A percentile compares a stretch with the other conserved stretches of the same genome.
Evolutionary conservation across 2,797 vertebrate genomes (phyloP).

Genomic region (Tiaroga cobitis): DNA sequence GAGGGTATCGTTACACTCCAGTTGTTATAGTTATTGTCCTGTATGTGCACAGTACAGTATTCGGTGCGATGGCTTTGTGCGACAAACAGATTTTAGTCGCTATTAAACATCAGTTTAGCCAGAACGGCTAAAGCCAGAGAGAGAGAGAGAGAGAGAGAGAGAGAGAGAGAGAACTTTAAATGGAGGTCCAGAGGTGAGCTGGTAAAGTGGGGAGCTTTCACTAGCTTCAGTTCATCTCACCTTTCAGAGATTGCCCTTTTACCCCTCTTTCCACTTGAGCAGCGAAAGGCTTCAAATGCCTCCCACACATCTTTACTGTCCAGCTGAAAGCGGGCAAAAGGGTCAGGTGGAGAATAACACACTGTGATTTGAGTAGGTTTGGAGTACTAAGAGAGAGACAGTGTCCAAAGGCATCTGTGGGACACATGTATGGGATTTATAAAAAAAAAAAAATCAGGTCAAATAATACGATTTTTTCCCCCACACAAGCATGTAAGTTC

Average conservation of each 20-base stretch:
- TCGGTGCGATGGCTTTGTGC: not conserved
- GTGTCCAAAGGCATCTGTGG: slow-evolving; percentile 7
- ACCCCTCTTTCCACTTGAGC: slow-evolving; percentile 36
- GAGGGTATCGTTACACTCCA: too few relatives aligned
- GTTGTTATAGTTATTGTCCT: not conserved
- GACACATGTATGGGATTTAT: not conserved
- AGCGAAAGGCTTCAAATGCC: slow-evolving; percentile 48
- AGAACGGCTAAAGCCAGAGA: not conserved
- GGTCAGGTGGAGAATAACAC: slow-evolving; percentile 49
- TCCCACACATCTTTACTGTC: slow-evolving; percentile 34
- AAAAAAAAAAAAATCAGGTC: not conserved
- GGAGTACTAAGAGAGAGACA: slow-evolving; percentile 6
- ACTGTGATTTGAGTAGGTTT: slow-evolving; percentile 35
- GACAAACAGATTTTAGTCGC: not conserved
- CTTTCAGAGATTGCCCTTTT: slow-evolving; percentile 46
- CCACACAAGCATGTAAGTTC: not conserved
- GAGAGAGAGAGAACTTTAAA: slow-evolving; percentile 16
- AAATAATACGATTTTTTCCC: not conserved
- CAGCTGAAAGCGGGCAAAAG: slow-evolving; percentile 16
- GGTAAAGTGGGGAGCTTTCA: slow-evolving; percentile 46
- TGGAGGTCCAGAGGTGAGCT: slow-evolving; percentile 42
- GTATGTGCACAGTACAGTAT: not conserved
- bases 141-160: too few relatives aligned
- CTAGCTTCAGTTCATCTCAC: slow-evolving; percentile 41
- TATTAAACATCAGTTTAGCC: slow-evolving; percentile 25